Base-by-base conservation (phyloP, 2,888 invertebrate genomes). In the Globia sparganii region DNA sequence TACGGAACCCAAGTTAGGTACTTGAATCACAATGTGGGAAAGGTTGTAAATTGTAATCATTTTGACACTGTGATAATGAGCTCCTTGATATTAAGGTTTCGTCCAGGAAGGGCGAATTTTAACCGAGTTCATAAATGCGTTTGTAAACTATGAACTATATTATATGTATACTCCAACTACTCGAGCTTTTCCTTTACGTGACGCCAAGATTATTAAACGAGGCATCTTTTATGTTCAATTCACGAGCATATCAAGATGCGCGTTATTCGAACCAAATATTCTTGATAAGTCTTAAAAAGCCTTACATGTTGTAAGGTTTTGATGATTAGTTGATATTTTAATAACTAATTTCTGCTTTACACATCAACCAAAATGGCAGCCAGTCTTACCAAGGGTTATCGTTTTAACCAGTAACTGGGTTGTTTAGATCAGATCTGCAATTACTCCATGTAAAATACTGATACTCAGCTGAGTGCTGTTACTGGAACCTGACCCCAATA, bases 11-110 rank as follows among this genome's bases (percentile, higher is more conserved):
- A 80, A 87, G 66, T 80, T 76, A 72, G 49, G 49, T 70, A 70
- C 72, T 84, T 58, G 21, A 69, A 79, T 71, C 74, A 80, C 61
- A 81, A 75, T 74, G 70, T 73, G 64, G 21, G 76, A 62, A 72
- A 77, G 31, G 59, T 31, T 65, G 69, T 83, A 83, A 82, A 80
- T 80, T 83, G 82, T 78, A 67, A 74, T 75, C n/a, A 85, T 80
- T 78, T 77, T 81, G 78, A 80, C 78, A 77, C 56, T 56, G 43
- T 62, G 65, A 83, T 81, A 86, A 83, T 86, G 68, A 81, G 71
- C 43, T 74, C 56, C 53, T 64, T 61, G 75, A 21, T 65, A 70
- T 49, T 70, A 65, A 66, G 65, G 68, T 61, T 56, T 65, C 25
- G 56, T 46, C 21, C 31, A 21, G 21, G 56, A 53, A 49, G 1